phyloP scores from a whole-genome alignment of 2,888 invertebrate species.

The Drosophila rubida region DNA sequence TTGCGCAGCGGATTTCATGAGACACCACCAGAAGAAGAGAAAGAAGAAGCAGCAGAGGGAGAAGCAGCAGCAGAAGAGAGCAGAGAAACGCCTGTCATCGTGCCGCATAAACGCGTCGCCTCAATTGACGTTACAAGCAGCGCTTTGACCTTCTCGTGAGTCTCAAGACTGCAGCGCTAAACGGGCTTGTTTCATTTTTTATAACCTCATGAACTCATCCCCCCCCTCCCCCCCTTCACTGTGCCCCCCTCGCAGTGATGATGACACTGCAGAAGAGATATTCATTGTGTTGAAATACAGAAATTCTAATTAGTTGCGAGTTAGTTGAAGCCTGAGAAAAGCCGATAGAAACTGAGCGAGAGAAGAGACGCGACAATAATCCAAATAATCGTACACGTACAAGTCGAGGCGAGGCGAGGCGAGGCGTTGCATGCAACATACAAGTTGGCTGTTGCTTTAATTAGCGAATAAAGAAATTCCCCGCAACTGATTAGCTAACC shows the following conservation, averaged over 20 bases:
- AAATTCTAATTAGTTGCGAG: conserved; percentile 22
- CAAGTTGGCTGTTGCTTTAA: conserved; percentile 39
- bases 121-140: conserved; percentile 63
- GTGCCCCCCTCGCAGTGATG: neutral
- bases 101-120: conserved; percentile 28
- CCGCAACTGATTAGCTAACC: conserved; percentile 21
- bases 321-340: conserved; percentile 24
- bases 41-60: neutral
- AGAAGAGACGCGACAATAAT: neutral
- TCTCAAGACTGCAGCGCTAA: conserved; percentile 40
- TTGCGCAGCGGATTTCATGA: conserved; percentile 38
- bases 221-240: no score
- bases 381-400: neutral
- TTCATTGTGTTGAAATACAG: neutral
- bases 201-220: neutral
- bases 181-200: conserved; percentile 54
- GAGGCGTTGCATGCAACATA: conserved; percentile 15
- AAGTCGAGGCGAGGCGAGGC: neutral
- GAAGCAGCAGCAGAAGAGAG: conserved; percentile 13
- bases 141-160: conserved; percentile 37
- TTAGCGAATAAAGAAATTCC: conserved; percentile 25
- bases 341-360: neutral
- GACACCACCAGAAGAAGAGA: neutral
- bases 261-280: conserved; percentile 8
- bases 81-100: conserved; percentile 33